Conservation (phyloP, 2,888 invertebrate genomes). For the Synanthedon andrenaeformis region DNA sequence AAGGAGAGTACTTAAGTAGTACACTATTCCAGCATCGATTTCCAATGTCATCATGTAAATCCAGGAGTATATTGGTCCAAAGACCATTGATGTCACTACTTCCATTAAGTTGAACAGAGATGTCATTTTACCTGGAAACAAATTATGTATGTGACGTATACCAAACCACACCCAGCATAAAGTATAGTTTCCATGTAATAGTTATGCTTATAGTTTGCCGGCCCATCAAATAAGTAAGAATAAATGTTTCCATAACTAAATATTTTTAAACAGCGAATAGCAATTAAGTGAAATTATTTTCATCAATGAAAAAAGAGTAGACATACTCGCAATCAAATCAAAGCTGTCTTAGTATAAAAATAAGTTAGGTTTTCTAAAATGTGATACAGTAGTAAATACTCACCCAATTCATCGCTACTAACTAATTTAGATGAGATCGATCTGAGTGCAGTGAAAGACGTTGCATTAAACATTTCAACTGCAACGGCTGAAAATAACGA, state of each 20-base stretch:
- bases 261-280: too few relatives aligned
- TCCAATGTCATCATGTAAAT: slow-evolving; percentile 76
- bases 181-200: too few relatives aligned
- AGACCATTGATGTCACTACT: slow-evolving; percentile 76
- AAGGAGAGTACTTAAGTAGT: slow-evolving; percentile 74
- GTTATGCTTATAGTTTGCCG: too few relatives aligned
- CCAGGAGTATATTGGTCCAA: slow-evolving; percentile 78
- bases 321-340: too few relatives aligned
- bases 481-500: slow-evolving; percentile 69
- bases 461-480: slow-evolving; percentile 78
- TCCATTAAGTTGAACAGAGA: slow-evolving; percentile 79
- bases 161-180: not conserved
- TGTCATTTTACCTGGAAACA: slow-evolving; percentile 74
- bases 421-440: slow-evolving; percentile 81
- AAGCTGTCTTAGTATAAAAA: too few relatives aligned
- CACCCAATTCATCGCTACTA: slow-evolving; percentile 77
- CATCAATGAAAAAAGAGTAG: too few relatives aligned
- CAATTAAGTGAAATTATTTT: too few relatives aligned
- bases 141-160: not conserved
- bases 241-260: too few relatives aligned
- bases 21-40: slow-evolving; percentile 74
- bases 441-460: slow-evolving; percentile 79
- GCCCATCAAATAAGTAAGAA: too few relatives aligned
- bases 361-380: too few relatives aligned
- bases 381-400: slow-evolving; percentile 6